Evolutionary conservation across 2,888 invertebrate species (phyloP).

Genomic region (Diloba caeruleocephala): DNA sequence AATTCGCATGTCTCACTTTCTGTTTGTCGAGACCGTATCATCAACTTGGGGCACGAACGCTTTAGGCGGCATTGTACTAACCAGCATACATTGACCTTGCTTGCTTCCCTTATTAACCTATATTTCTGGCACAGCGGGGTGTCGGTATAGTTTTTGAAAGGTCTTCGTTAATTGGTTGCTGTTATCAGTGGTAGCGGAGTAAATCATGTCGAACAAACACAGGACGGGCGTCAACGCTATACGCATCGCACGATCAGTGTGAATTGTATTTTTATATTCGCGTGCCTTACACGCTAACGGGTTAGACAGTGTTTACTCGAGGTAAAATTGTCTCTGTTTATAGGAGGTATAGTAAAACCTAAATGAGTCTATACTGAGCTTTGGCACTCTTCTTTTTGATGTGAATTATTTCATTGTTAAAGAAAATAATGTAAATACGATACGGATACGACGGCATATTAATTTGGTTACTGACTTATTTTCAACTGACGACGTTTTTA

Average conservation of each 20-base stretch:
- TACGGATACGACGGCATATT: background rate
- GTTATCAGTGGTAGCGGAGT: slow-evolving; percentile 50
- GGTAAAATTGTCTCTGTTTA: slow-evolving; percentile 13
- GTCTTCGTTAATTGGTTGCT: slow-evolving; percentile 46
- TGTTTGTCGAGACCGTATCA: slow-evolving; percentile 76
- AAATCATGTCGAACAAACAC: slow-evolving; percentile 60
- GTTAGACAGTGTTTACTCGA: too few species aligned
- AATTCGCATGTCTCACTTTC: slow-evolving; percentile 59
- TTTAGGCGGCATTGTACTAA: slow-evolving; percentile 65
- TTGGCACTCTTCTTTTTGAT: too few species aligned
- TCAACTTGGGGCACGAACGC: slow-evolving; percentile 77
- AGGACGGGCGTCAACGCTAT: slow-evolving; percentile 52
- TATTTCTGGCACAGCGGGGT: slow-evolving; percentile 20
- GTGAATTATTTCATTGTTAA: too few species aligned
- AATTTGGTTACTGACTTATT: background rate
- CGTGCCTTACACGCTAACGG: slow-evolving; percentile 27
- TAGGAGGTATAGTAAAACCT: background rate
- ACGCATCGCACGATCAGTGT: slow-evolving; percentile 56
- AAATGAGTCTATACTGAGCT: too few species aligned
- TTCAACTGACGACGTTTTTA: background rate
- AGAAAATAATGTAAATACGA: background rate
- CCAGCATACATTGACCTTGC: slow-evolving; percentile 63
- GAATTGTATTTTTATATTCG: slow-evolving; percentile 46
- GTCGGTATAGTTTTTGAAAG: slow-evolving; percentile 37
- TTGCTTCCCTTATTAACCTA: slow-evolving; percentile 37